Evolutionary conservation across 2,888 invertebrate species (phyloP), one percentile per base, ranked within the genome.

Genomic region (Oligia strigilis): DNA sequence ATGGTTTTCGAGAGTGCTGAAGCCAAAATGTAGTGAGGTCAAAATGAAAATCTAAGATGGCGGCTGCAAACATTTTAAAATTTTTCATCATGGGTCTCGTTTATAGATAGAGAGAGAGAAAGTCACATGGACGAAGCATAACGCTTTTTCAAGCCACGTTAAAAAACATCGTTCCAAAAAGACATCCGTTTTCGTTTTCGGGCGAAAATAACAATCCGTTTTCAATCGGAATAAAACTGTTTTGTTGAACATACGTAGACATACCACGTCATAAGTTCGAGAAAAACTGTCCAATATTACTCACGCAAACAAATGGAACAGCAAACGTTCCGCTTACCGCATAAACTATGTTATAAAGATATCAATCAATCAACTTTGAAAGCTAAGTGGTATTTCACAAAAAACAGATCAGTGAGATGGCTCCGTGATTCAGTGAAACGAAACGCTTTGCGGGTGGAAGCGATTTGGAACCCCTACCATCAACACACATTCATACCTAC

Each of bases 371-470:
- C 88, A 88, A 84, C 72, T 49, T 52, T 66, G 43, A 43, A 70
- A 80, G 84, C 75, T 87, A 88, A 88, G 89, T 89, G 87, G 77
- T 83, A 78, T 80, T 71, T 74, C 74, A 75, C 77, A 86, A 88
- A 88, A 88, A 83, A 71, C 23, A 81, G 78, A 83, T 84, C 79
- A 87, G 77, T 67, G 74, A 52, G 52, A 62, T 72, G 67, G 66
- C 40, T 81, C 60, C 64, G 55, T 73, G 74, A 78, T 85, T 52
- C 62, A 49, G 60, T 79, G 19, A 71, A 81, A 78, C 29, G 46
- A 62, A 76, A 75, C 77, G 82, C 36, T 78, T 75, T 86, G 80
- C 72, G 80, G 80, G 73, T 62, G 67, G 65, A 78, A 75, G 62
- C n/a, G 72, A 72, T 82, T 78, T 64, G 4, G 9, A 19, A 1